phyloP scores from a whole-genome alignment of 2,888 invertebrate genomes.

The Thyatira batis region DNA sequence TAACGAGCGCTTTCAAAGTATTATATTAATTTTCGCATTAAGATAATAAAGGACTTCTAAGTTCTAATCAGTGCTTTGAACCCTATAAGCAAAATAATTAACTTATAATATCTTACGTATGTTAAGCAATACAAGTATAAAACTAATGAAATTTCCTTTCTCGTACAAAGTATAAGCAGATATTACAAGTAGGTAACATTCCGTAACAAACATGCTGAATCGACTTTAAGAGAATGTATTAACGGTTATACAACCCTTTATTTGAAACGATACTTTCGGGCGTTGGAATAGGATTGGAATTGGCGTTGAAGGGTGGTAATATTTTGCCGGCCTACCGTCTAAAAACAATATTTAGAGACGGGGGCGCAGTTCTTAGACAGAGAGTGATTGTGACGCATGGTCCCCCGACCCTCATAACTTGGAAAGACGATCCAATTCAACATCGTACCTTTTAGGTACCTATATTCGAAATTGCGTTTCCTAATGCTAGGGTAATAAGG shows the following conservation, averaged over 20 bases:
- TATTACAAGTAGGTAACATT: constrained; percentile 38
- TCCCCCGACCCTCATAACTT: constrained; percentile 50
- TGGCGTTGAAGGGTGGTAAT: constrained; percentile 13
- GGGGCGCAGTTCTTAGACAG: constrained; percentile 49
- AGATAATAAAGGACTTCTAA: too few relatives aligned
- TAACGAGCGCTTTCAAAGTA: too few relatives aligned
- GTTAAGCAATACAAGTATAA: neutral
- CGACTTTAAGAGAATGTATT: constrained; percentile 27
- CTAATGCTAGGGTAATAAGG: constrained; percentile 29
- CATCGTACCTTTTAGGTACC: constrained; percentile 38
- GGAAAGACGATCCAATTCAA: constrained; percentile 43
- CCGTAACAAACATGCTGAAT: constrained; percentile 40
- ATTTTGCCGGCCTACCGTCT: constrained; percentile 36
- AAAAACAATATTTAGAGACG: constrained; percentile 58
- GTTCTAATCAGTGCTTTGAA: too few relatives aligned
- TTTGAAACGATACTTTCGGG: constrained; percentile 13
- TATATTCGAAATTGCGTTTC: constrained; percentile 39
- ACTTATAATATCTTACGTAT: constrained; percentile 7
- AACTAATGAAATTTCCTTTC: constrained; percentile 12
- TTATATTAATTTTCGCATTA: too few relatives aligned
- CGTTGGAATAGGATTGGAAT: constrained; percentile 18
- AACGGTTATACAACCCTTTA: neutral
- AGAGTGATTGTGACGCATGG: constrained; percentile 63
- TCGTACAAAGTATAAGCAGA: constrained; percentile 1
- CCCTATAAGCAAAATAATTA: neutral